Conservation (phyloP, 30 jellyfish, hydroid and myxozoan species). For the Aurelia sp. region DNA sequence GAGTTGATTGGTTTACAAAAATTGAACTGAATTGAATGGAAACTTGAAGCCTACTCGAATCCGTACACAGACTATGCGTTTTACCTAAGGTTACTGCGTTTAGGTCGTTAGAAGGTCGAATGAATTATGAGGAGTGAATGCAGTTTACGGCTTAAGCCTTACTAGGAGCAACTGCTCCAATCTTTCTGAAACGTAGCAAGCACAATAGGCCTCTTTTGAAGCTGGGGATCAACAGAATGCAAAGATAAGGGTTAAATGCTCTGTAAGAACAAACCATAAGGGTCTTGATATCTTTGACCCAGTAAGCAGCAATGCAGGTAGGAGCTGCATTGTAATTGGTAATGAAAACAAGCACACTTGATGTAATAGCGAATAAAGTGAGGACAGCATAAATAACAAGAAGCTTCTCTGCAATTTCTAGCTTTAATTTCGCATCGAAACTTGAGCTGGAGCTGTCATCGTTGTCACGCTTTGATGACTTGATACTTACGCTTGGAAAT, state of each 20-base stretch:
- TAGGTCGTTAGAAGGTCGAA: too few species aligned
- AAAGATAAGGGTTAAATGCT: conserved; percentile 27
- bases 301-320: conserved; percentile 16
- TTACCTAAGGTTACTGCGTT: too few species aligned
- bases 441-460: too few species aligned
- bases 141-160: neutral
- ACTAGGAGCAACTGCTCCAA: conserved; percentile 8
- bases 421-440: neutral
- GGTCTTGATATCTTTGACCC: conserved; percentile 4
- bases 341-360: conserved; percentile 5
- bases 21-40: too few species aligned
- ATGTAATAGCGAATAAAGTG: neutral
- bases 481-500: neutral
- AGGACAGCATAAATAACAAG: neutral
- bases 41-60: too few species aligned
- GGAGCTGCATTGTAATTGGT: neutral
- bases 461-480: neutral
- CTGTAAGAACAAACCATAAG: conserved; percentile 11
- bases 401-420: conserved; percentile 5
- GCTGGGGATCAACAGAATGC: conserved; percentile 15
- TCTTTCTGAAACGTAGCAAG: conserved; percentile 15
- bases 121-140: neutral
- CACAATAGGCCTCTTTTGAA: conserved; percentile 25
- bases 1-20: too few species aligned
- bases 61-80: too few species aligned